A percentile compares a stretch with the other conserved stretches of the same genome.
phyloP scores from a whole-genome alignment of 2,888 invertebrate species.

The Dicyrtomina minuta region DNA sequence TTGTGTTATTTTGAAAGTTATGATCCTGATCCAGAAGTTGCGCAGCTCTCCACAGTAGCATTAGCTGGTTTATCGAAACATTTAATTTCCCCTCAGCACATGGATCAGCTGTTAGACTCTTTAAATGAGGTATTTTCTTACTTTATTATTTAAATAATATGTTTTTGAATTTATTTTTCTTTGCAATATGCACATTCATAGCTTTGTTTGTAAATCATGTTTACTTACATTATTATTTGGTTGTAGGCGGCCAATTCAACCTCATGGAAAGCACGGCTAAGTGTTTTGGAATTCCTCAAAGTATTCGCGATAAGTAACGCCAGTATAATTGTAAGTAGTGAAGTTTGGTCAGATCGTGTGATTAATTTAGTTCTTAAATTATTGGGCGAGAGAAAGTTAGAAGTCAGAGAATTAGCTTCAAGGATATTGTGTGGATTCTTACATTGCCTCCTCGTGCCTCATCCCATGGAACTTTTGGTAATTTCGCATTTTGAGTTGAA shows the following conservation, averaged over 20 bases:
- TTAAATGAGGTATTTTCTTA: slow-evolving; percentile 59
- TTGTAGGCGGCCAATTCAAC: slow-evolving; percentile 41
- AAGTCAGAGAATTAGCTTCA: slow-evolving; percentile 80
- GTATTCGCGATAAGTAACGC: slow-evolving; percentile 61
- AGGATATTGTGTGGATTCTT: slow-evolving; percentile 80
- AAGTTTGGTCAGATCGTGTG: slow-evolving; percentile 58
- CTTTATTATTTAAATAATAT: slow-evolving; percentile 14
- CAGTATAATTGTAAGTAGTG: slow-evolving; percentile 57
- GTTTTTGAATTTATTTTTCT: neutral
- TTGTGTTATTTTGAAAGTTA: slow-evolving; percentile 76
- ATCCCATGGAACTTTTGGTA: slow-evolving; percentile 64
- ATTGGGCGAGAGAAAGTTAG: slow-evolving; percentile 70
- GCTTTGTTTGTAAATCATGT: too few relatives aligned
- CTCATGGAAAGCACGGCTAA: slow-evolving; percentile 60
- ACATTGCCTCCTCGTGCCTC: slow-evolving; percentile 75
- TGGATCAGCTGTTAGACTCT: slow-evolving; percentile 64
- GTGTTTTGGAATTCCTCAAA: slow-evolving; percentile 59
- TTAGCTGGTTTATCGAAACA: slow-evolving; percentile 70
- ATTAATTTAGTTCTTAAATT: slow-evolving; percentile 65
- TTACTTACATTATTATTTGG: too few relatives aligned
- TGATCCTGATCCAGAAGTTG: slow-evolving; percentile 75
- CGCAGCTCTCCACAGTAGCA: slow-evolving; percentile 66
- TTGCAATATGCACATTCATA: too few relatives aligned
- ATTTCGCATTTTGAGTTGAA: slow-evolving; percentile 53
- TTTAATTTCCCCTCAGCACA: slow-evolving; percentile 62